Conservation (phyloP, 2,113 vertebrate genomes). For the Sceloporus tristichus region DNA sequence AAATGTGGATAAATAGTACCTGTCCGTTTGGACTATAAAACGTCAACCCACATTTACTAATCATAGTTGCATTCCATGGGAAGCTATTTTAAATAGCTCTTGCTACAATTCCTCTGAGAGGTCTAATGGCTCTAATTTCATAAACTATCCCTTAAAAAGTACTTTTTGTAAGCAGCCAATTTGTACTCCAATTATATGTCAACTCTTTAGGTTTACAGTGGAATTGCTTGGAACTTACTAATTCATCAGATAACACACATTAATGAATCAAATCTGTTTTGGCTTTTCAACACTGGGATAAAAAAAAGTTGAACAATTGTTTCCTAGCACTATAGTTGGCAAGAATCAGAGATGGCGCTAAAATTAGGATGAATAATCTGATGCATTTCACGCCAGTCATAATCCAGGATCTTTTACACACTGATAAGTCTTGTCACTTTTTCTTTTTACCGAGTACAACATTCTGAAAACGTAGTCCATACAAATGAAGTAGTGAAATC, state of each 20-base stretch:
- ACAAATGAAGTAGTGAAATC: background rate
- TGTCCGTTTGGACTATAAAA: background rate
- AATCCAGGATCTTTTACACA: background rate
- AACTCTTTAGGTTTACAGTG: constrained; percentile 32
- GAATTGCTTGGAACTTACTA: constrained; percentile 9
- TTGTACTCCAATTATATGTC: background rate
- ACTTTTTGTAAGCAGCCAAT: background rate
- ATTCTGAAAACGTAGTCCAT: background rate
- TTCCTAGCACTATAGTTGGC: constrained; percentile 37
- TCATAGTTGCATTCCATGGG: constrained; percentile 23
- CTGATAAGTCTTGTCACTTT: background rate
- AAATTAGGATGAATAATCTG: constrained; percentile 41
- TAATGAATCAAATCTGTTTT: constrained; percentile 26
- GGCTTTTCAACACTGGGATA: constrained; percentile 13
- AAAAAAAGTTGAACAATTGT: constrained; percentile 1
- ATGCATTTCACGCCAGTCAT: constrained; percentile 53
- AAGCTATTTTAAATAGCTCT: constrained; percentile 30
- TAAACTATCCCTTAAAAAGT: constrained; percentile 13
- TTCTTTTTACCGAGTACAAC: background rate
- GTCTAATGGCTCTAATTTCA: constrained; percentile 49
- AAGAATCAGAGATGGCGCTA: constrained; percentile 10
- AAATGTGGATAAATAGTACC: background rate
- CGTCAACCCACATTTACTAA: background rate
- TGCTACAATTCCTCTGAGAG: constrained; percentile 26
- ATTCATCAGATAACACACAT: background rate